Evolutionary conservation across 2,888 invertebrate genomes (phyloP).

Genomic region (Nesidiocoris tenuis): DNA sequence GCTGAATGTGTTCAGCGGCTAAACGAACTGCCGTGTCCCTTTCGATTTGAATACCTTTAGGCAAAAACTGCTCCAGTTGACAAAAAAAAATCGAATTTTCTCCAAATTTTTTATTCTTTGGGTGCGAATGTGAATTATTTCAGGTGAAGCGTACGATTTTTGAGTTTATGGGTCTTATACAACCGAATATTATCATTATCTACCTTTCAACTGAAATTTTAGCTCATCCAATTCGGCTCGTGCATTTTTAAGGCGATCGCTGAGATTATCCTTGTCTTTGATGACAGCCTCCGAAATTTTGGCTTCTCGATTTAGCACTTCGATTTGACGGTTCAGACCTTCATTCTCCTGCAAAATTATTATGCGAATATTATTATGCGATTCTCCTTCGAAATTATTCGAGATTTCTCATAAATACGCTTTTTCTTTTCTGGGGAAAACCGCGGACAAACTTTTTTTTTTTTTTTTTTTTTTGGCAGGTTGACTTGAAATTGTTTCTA

Average conservation of each 20-base stretch:
- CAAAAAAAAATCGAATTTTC: neutral
- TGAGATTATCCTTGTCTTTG: constrained; percentile 11
- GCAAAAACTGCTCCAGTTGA: neutral
- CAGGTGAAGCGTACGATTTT: no score
- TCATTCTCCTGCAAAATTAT: constrained; percentile 20
- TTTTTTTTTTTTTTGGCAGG: no score
- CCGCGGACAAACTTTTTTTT: no score
- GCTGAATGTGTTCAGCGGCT: constrained; percentile 25
- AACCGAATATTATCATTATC: neutral
- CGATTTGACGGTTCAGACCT: constrained; percentile 9
- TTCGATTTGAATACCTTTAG: constrained; percentile 17
- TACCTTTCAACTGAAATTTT: constrained; percentile 19
- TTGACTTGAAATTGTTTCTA: no score
- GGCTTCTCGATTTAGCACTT: constrained; percentile 24
- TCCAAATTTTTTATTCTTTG: no score
- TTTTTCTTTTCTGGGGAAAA: no score
- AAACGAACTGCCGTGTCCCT: constrained; percentile 28
- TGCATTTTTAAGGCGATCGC: constrained; percentile 12
- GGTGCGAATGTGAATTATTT: no score
- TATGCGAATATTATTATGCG: no score
- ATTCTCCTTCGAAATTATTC: no score
- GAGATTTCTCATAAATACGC: no score
- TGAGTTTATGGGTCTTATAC: neutral
- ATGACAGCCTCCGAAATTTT: constrained; percentile 24
- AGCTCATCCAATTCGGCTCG: constrained; percentile 15